A percentile compares a stretch with the other conserved stretches of the same genome.
Evolutionary conservation across 1,140 invertebrate genomes (phyloP).

Genomic region (Lasioglossum baleicum): DNA sequence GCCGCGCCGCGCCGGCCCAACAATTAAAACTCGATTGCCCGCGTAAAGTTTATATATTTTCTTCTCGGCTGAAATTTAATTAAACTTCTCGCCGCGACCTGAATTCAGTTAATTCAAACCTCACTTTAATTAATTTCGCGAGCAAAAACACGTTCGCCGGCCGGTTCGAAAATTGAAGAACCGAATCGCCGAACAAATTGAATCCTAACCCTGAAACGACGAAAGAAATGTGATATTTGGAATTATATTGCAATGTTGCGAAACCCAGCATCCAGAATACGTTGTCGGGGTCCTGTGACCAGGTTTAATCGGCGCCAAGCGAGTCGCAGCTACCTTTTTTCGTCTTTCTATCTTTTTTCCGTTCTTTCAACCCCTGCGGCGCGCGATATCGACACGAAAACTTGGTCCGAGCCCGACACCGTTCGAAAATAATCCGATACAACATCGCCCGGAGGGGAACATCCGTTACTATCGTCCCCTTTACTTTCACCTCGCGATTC

Average conservation of each 20-base stretch:
- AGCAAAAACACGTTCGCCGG: not conserved
- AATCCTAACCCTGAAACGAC: too few relatives aligned
- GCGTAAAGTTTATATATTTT: constrained; percentile 11
- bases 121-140: constrained; percentile 2
- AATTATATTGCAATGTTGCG: too few relatives aligned
- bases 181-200: not conserved
- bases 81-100: not conserved
- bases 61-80: not conserved
- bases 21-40: constrained; percentile 1
- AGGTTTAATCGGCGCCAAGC: not conserved
- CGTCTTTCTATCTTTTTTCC: too few relatives aligned
- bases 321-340: too few relatives aligned
- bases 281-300: too few relatives aligned
- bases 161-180: not conserved
- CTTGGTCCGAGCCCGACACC: not conserved
- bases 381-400: not conserved
- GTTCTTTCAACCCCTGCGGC: too few relatives aligned
- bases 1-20: not conserved
- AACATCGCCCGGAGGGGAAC: not conserved
- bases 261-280: too few relatives aligned
- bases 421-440: not conserved
- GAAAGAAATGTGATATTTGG: too few relatives aligned
- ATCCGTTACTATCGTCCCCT: not conserved
- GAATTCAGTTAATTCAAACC: constrained; percentile 5
- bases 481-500: constrained; percentile 7